Evolutionary conservation across 2,888 invertebrate species (phyloP), one percentile per base, ranked within the genome.

Genomic region (Sinotaia quadrata): DNA sequence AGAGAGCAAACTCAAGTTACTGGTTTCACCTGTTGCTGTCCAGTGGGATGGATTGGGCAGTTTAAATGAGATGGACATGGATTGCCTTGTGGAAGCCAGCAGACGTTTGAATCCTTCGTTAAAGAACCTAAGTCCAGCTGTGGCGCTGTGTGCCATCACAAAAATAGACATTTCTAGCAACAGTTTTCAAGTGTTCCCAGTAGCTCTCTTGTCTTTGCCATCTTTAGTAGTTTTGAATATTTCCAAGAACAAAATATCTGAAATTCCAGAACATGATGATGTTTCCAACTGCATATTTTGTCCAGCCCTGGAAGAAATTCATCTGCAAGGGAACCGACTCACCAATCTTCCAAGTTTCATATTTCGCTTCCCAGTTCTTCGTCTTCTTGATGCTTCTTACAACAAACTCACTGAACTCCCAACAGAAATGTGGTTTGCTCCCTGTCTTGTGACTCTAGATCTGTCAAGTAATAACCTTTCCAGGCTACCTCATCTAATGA

Each of bases 161-260:
- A 91, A 97, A 47, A 90, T 98, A 33, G 98, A 99, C 88, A 91
- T 98, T 51, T 96, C 97, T 8, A 93, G 93, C 85, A 99, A 98
- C 89, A 92, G 93, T 69, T 90, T 99, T 60, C 91, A 92, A 0
- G 90, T 91, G 33, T 88, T 98, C 78, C 98, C 98, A 0, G 89
- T 92, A 0, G 92, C 93, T 68, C 90, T 98, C 58, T 96, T 98
- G 87, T 92, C 93, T 49, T 73, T 87, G 36, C 83, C 82, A 5
- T 93, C 94, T 36, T 88, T 98, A 66, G 95, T 96, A 83, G 96
- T 96, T 83, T 89, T 98, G 34, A 95, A 95, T 84, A 87, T 97
- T 21, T 94, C 95, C 90, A 71, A 80, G 51, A 88, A 97, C 87
- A 97, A 97, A 1, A 89, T 99, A 37, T 94, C 95, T 75, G 91